Percentiles rank a stretch among this genome's conserved stretches.
These are phyloP conservation scores for Ichneumoninae sp. DNA, from an alignment of 2,888 invertebrate genomes.

Conservation along the genomic window DNA sequence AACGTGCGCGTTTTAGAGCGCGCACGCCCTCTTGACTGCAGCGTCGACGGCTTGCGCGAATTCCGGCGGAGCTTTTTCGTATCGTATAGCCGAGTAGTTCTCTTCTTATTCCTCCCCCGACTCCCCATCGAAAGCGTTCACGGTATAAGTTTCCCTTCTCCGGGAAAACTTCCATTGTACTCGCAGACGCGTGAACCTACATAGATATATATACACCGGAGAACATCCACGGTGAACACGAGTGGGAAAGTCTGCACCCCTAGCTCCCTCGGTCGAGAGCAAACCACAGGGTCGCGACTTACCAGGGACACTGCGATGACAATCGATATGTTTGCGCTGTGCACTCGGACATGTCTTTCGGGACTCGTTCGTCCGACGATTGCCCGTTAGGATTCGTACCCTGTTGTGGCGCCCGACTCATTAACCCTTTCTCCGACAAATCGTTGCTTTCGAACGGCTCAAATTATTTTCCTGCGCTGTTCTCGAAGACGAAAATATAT, in stretches of 20 bases:
- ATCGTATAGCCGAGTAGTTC: slow-evolving; percentile 13
- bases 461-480: no score
- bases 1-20: slow-evolving; percentile 9
- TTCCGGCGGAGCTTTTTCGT: slow-evolving; percentile 4
- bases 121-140: slow-evolving; percentile 4
- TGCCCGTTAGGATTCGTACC: not conserved
- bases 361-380: not conserved
- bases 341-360: slow-evolving; percentile 3
- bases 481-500: not conserved
- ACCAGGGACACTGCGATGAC: slow-evolving; percentile 44
- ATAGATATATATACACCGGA: not conserved
- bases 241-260: not conserved
- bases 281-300: slow-evolving; percentile 6
- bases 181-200: not conserved
- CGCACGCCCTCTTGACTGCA: not conserved
- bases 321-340: slow-evolving; percentile 73
- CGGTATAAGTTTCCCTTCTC: slow-evolving; percentile 13
- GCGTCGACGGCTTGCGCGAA: slow-evolving; percentile 11
- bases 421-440: not conserved
- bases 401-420: not conserved
- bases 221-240: not conserved
- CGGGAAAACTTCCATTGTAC: not conserved
- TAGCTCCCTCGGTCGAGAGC: not conserved
- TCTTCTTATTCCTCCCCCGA: not conserved
- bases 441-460: not conserved